phyloP scores from a whole-genome alignment of 2,113 vertebrate species.

The Cynocephalus volans region DNA sequence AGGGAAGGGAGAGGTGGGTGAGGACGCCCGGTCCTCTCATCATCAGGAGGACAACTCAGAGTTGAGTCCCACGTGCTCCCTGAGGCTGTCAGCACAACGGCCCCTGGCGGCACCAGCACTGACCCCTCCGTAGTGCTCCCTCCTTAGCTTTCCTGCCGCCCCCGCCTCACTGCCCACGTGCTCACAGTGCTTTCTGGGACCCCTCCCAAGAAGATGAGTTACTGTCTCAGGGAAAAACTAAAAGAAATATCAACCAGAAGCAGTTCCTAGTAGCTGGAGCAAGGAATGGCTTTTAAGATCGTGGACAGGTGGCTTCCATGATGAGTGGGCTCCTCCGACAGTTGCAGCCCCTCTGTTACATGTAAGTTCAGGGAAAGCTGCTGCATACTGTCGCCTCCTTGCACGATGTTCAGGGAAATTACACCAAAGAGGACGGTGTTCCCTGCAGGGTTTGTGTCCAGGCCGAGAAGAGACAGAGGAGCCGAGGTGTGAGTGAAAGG shows the following conservation, averaged over 20 bases:
- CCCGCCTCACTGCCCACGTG: not conserved
- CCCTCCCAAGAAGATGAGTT: not conserved
- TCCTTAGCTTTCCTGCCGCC: not conserved
- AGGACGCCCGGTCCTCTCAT: not conserved
- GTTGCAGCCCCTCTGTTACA: not conserved
- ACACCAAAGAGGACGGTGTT: not conserved
- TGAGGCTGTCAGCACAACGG: not conserved
- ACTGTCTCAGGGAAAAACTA: not conserved
- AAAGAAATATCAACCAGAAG: not conserved
- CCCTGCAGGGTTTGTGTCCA: not conserved
- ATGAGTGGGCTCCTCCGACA: not conserved
- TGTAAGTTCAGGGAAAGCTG: not conserved
- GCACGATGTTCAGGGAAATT: not conserved
- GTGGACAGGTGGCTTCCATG: not conserved
- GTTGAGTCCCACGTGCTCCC: too few species aligned
- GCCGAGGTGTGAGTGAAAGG: not conserved
- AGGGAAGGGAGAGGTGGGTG: too few species aligned
- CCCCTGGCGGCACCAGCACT: accelerated
- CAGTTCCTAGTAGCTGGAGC: not conserved
- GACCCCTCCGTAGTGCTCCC: not conserved
- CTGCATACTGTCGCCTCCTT: not conserved
- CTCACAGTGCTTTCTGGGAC: too few species aligned
- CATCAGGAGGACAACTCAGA: not conserved
- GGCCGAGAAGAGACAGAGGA: not conserved
- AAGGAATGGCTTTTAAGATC: not conserved